A percentile compares a stretch with the other conserved stretches of the same genome.
phyloP scores from a whole-genome alignment of 2,888 invertebrate genomes.

The Ceratothoa steindachneri region DNA sequence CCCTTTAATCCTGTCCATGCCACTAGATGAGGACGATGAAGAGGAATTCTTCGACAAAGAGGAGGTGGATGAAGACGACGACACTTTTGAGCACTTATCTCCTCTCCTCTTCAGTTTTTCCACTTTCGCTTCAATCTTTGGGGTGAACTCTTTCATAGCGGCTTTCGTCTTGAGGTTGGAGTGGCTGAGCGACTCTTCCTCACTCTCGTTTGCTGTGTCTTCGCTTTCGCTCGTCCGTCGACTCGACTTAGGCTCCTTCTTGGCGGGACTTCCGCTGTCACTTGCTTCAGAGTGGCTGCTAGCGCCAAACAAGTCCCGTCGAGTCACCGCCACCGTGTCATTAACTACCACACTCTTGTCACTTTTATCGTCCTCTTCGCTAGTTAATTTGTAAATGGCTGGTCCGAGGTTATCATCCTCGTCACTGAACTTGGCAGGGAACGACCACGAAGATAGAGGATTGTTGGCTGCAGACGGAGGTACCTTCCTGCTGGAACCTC shows the following conservation, averaged over 20 bases:
- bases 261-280: slow-evolving; percentile 21
- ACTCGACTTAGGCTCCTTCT: slow-evolving; percentile 27
- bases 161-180: slow-evolving; percentile 46
- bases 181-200: slow-evolving; percentile 26
- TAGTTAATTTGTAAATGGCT: slow-evolving; percentile 44
- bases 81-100: background rate
- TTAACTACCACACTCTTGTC: slow-evolving; percentile 23
- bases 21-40: background rate
- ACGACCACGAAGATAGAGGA: slow-evolving; percentile 15
- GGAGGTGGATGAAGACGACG: background rate
- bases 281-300: slow-evolving; percentile 26
- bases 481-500: background rate
- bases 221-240: slow-evolving; percentile 25
- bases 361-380: slow-evolving; percentile 35
- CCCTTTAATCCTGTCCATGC: background rate
- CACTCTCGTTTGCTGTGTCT: slow-evolving; percentile 31
- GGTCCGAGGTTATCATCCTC: slow-evolving; percentile 44
- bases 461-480: background rate
- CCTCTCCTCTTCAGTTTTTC: slow-evolving; percentile 25
- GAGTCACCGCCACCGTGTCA: slow-evolving; percentile 17
- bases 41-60: background rate
- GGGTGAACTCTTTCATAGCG: slow-evolving; percentile 47
- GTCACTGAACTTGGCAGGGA: slow-evolving; percentile 33
- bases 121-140: slow-evolving; percentile 43
- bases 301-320: background rate